phyloP scores from a whole-genome alignment of 2,797 vertebrate genomes.

The Rhynchotus rufescens region DNA sequence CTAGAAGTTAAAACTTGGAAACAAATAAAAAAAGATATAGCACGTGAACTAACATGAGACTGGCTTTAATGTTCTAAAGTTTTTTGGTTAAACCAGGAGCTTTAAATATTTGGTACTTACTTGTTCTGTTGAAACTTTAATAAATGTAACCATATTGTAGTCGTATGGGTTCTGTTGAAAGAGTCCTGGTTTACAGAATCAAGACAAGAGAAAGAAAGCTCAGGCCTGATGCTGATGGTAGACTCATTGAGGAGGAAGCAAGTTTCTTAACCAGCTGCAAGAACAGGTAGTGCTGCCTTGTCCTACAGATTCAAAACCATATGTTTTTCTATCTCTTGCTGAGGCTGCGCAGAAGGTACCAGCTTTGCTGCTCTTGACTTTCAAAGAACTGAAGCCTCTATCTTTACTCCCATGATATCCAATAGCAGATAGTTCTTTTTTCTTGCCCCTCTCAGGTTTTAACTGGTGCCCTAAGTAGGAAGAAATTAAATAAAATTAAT shows the following conservation, averaged over 20 bases:
- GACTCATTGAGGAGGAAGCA: background rate
- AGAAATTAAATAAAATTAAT: background rate
- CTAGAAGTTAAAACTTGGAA: too few species aligned
- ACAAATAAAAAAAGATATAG: background rate
- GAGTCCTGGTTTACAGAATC: background rate
- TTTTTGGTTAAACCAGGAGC: too few species aligned
- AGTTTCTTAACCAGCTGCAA: background rate
- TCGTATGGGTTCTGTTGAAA: background rate
- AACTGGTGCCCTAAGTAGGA: background rate
- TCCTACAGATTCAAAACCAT: background rate
- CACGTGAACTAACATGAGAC: background rate
- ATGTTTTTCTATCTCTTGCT: background rate
- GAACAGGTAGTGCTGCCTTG: background rate
- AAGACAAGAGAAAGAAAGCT: background rate
- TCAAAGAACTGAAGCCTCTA: background rate
- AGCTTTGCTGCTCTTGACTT: background rate
- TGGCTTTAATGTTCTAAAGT: too few species aligned
- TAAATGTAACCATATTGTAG: background rate
- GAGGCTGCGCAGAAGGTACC: background rate
- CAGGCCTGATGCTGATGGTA: background rate
- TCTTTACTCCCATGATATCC: fast-evolving
- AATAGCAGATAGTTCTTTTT: background rate
- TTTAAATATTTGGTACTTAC: background rate
- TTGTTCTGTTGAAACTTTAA: background rate
- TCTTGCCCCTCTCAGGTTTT: background rate